Conservation (phyloP, 92 coral and sea anemone species). For the Siderastrea radians region DNA sequence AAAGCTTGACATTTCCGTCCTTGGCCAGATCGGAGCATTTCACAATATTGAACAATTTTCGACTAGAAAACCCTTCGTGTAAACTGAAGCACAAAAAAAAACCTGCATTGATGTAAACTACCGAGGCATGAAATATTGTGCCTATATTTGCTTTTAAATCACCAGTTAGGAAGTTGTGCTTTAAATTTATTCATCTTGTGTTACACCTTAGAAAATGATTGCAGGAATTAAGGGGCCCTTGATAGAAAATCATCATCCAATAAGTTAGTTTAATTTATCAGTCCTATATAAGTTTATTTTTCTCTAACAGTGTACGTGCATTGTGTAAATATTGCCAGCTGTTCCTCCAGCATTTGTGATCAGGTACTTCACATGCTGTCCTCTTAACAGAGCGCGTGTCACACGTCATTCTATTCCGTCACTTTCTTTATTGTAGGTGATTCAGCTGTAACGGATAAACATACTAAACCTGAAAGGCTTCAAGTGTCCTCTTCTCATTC, state of each 20-base stretch:
- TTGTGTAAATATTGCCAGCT: background rate
- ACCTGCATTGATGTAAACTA: background rate
- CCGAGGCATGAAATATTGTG: background rate
- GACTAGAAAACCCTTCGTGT: background rate
- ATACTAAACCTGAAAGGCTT: slow-evolving; percentile 12
- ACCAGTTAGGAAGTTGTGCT: too few relatives aligned
- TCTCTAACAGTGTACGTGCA: too few relatives aligned
- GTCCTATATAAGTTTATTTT: background rate
- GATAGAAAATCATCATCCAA: background rate
- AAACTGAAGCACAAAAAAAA: background rate
- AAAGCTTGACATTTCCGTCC: too few relatives aligned
- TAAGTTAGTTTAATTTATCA: background rate
- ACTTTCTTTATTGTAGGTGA: slow-evolving; percentile 33
- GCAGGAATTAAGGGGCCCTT: background rate
- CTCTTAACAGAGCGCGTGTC: background rate
- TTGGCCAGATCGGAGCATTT: too few relatives aligned
- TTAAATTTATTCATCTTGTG: too few relatives aligned
- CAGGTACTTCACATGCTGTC: background rate
- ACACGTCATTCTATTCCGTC: background rate
- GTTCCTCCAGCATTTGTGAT: background rate
- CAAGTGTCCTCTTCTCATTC: slow-evolving; percentile 42
- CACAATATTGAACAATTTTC: too few relatives aligned
- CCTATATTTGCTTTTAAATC: background rate
- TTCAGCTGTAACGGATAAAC: slow-evolving; percentile 26
- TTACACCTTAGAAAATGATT: background rate